Conservation (phyloP, 2,888 invertebrate species). For the Anagyrus pseudococci region DNA sequence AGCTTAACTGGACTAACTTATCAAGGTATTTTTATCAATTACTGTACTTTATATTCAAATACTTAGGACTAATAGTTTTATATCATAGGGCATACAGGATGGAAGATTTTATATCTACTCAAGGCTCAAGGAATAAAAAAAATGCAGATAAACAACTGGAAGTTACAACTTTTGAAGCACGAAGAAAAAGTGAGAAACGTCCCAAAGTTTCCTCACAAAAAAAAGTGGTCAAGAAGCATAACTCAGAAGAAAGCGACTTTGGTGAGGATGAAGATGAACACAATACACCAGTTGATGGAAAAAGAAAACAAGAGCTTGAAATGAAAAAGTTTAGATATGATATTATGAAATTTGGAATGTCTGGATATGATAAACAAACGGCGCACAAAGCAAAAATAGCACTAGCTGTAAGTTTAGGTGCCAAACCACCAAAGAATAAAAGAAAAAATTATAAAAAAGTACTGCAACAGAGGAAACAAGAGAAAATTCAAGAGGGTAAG, state of each 20-base stretch:
- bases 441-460: conserved; percentile 76
- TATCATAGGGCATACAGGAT: conserved; percentile 40
- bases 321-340: conserved; percentile 82
- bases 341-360: conserved; percentile 83
- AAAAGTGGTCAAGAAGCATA: not conserved
- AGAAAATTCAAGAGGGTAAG: conserved; percentile 61
- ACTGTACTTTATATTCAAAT: too few relatives aligned
- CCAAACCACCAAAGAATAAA: conserved; percentile 76
- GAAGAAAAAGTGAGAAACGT: conserved; percentile 4
- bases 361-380: conserved; percentile 73
- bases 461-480: conserved; percentile 67
- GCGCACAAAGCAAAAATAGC: conserved; percentile 82
- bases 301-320: conserved; percentile 67
- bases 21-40: too few relatives aligned
- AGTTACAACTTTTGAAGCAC: conserved; percentile 43
- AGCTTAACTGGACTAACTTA: too few relatives aligned
- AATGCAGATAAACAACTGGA: conserved; percentile 41
- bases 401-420: conserved; percentile 81
- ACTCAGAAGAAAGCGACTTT: not conserved
- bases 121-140: conserved; percentile 43
- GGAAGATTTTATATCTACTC: conserved; percentile 52
- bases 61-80: not conserved
- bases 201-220: not conserved
- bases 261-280: conserved; percentile 12
- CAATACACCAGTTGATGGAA: conserved; percentile 39